Conservation (phyloP, 2,797 vertebrate species). For the Delichon dasypus region DNA sequence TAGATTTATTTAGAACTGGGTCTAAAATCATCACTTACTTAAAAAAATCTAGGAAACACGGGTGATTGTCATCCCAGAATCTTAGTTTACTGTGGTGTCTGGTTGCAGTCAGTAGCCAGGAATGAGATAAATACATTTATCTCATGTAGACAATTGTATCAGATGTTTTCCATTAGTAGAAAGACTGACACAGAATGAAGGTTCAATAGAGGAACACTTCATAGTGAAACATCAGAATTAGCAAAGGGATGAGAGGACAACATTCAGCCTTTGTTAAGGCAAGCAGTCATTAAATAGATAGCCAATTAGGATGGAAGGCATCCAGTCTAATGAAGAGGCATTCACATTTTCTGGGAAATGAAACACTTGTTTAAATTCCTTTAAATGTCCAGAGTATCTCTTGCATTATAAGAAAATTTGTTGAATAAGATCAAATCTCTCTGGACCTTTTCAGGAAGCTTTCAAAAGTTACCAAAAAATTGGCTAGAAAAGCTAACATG, state of each 20-base stretch:
- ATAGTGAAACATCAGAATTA: neutral
- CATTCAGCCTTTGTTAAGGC: neutral
- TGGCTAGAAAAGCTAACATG: neutral
- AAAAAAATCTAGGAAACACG: neutral
- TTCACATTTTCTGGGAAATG: neutral
- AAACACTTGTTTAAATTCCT: neutral
- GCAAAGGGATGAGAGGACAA: neutral
- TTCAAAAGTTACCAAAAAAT: neutral
- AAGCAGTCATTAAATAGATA: neutral
- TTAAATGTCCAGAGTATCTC: neutral
- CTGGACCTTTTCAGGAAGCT: neutral
- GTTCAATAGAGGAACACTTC: neutral
- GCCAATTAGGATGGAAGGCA: neutral
- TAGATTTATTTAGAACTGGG: neutral
- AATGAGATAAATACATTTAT: neutral
- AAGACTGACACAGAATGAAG: neutral
- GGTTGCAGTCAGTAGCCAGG: neutral
- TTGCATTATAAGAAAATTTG: neutral
- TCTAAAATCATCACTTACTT: neutral
- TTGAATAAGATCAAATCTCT: neutral
- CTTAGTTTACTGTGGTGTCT: neutral
- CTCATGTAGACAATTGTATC: neutral
- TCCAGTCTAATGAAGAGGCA: neutral
- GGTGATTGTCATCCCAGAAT: neutral
- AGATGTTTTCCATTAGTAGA: neutral